phyloP scores from a whole-genome alignment of 2,888 invertebrate species.

The Drosophila cracens region DNA sequence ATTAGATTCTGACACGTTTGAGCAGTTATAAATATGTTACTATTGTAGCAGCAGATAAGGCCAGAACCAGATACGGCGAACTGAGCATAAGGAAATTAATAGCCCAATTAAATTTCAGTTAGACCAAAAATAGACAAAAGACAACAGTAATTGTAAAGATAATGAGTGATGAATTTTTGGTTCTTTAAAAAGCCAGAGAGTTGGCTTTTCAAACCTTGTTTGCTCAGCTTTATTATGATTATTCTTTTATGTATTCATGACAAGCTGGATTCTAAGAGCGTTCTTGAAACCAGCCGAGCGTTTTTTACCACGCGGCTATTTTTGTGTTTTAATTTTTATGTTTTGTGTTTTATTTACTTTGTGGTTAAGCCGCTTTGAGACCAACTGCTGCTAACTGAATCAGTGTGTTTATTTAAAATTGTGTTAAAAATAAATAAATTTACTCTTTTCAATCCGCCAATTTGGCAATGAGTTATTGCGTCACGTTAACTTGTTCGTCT shows the following conservation, averaged over 20 bases:
- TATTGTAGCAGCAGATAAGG: conserved; percentile 17
- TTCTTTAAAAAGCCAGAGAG: neutral
- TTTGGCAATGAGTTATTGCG: conserved; percentile 8
- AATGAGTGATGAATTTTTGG: neutral
- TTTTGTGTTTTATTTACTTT: conserved; percentile 15
- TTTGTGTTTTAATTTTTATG: conserved; percentile 18
- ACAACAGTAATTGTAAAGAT: neutral
- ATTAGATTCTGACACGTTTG: neutral
- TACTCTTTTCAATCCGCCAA: conserved; percentile 10
- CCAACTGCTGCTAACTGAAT: conserved; percentile 26
- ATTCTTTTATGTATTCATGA: neutral
- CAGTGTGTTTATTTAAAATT: conserved; percentile 6
- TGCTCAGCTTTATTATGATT: neutral
- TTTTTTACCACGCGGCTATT: conserved; percentile 15
- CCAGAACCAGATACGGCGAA: conserved; percentile 1
- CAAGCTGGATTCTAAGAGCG: neutral
- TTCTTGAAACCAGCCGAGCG: conserved; percentile 9
- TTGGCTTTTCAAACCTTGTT: conserved; percentile 15
- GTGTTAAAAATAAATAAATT: conserved; percentile 5
- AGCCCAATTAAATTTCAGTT: conserved; percentile 21
- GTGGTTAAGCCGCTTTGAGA: conserved; percentile 5
- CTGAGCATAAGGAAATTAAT: neutral
- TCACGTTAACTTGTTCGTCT: conserved; percentile 22
- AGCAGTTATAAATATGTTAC: conserved; percentile 3
- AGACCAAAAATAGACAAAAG: neutral